Evolutionary conservation across 2,888 invertebrate species (phyloP).

Genomic region (Amitus sp.): DNA sequence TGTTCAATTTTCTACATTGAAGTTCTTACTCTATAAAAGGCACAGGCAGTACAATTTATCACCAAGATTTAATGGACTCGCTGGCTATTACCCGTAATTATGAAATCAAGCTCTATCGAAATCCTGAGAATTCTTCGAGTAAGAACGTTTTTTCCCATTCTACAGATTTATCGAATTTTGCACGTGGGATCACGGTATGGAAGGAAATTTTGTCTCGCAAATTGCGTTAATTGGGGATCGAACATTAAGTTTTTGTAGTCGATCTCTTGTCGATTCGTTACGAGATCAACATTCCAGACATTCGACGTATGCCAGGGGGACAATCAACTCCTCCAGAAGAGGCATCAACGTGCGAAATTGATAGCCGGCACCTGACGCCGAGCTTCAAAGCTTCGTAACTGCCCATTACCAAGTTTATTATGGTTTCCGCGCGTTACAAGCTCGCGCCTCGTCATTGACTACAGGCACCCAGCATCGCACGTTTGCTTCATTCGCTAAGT

Average conservation of each 20-base stretch:
- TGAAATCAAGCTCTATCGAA: background rate
- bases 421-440: conserved; percentile 46
- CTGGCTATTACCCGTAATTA: background rate
- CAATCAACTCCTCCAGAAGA: conserved; percentile 48
- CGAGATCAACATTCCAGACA: conserved; percentile 36
- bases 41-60: no score
- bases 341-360: conserved; percentile 48
- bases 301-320: conserved; percentile 40
- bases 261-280: conserved; percentile 26
- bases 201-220: no score
- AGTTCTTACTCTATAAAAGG: no score
- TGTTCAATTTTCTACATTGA: background rate
- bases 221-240: no score
- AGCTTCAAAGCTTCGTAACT: conserved; percentile 43
- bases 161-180: background rate
- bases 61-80: no score
- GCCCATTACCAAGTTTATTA: conserved; percentile 53
- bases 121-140: background rate
- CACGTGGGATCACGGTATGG: no score
- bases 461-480: conserved; percentile 14
- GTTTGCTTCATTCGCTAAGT: conserved; percentile 22
- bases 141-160: background rate
- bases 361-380: conserved; percentile 53
- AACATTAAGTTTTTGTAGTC: conserved; percentile 22
- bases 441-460: conserved; percentile 23